Percentiles rank a stretch among this genome's conserved stretches.
Evolutionary conservation across 2,797 vertebrate genomes (phyloP).

Genomic region (Avahi laniger): DNA sequence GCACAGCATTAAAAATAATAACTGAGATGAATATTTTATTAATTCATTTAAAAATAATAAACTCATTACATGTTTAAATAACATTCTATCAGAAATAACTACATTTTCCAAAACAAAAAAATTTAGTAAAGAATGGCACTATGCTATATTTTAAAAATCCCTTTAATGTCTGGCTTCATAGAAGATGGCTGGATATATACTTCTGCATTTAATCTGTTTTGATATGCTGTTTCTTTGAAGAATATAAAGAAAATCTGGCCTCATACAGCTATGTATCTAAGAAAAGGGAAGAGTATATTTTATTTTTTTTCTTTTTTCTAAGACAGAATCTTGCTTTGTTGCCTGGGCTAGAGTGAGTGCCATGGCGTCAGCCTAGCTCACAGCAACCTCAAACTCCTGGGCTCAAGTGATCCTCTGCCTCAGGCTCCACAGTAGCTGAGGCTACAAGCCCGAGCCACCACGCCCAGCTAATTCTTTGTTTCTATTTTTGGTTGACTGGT

Average conservation of each 20-base stretch:
- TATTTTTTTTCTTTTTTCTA: not conserved
- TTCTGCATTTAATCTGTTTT: constrained; percentile 13
- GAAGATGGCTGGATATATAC: not conserved
- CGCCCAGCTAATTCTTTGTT: too few relatives aligned
- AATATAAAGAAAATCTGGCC: not conserved
- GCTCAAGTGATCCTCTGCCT: too few relatives aligned
- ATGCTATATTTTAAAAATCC: not conserved
- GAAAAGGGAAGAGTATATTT: not conserved
- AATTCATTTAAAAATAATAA: constrained; percentile 20
- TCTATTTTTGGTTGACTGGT: too few relatives aligned
- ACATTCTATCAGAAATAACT: constrained; percentile 10
- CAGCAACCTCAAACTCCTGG: too few relatives aligned
- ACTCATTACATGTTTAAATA: not conserved
- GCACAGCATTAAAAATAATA: not conserved
- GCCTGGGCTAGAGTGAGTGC: too few relatives aligned
- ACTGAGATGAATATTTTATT: not conserved
- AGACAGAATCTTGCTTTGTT: too few relatives aligned
- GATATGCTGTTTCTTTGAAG: not conserved
- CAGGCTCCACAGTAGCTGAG: too few relatives aligned
- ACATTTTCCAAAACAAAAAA: not conserved
- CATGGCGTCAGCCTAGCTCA: too few relatives aligned
- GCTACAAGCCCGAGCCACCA: too few relatives aligned
- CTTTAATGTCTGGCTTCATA: not conserved
- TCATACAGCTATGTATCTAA: not conserved
- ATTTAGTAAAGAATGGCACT: not conserved